A percentile compares a stretch with the other conserved stretches of the same genome.
These are phyloP conservation scores for Mimumesa dahlbomi DNA, from an alignment of 2,888 invertebrate genomes.

Conservation along the genomic window DNA sequence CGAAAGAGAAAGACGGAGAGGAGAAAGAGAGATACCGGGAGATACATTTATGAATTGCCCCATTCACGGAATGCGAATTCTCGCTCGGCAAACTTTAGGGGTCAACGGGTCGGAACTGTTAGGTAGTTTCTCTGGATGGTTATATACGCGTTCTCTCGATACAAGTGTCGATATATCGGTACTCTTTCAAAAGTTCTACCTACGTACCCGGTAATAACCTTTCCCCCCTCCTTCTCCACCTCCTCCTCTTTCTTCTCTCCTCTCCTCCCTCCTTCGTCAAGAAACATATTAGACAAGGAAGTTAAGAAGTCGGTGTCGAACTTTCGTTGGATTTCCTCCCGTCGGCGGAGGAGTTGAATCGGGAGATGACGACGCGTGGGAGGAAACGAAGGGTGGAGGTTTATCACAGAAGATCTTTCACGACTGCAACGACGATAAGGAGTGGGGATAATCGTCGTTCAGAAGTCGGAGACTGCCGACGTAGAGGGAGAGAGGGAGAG, in stretches of 20 bases:
- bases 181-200: conserved; percentile 42
- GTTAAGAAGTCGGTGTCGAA: conserved; percentile 44
- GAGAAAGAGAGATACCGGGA: conserved; percentile 53
- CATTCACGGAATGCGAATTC: conserved; percentile 66
- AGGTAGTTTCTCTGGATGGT: conserved; percentile 58
- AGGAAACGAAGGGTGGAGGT: conserved; percentile 49
- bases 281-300: conserved; percentile 40
- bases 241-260: too few relatives aligned
- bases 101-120: conserved; percentile 66
- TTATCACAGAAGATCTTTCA: conserved; percentile 68
- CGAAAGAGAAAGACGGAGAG: conserved; percentile 5
- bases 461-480: conserved; percentile 29
- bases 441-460: conserved; percentile 52
- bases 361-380: conserved; percentile 42
- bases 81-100: conserved; percentile 65
- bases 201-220: conserved; percentile 47
- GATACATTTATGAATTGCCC: conserved; percentile 65
- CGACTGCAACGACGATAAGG: conserved; percentile 58
- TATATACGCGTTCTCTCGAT: conserved; percentile 47
- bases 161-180: conserved; percentile 38
- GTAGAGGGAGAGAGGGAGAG: conserved; percentile 3
- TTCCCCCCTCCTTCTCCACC: too few relatives aligned
- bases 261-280: too few relatives aligned
- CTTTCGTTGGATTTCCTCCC: conserved; percentile 39
- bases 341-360: conserved; percentile 2